Evolutionary conservation across 2,113 vertebrate species (phyloP).

Genomic region (Clarias gariepinus): DNA sequence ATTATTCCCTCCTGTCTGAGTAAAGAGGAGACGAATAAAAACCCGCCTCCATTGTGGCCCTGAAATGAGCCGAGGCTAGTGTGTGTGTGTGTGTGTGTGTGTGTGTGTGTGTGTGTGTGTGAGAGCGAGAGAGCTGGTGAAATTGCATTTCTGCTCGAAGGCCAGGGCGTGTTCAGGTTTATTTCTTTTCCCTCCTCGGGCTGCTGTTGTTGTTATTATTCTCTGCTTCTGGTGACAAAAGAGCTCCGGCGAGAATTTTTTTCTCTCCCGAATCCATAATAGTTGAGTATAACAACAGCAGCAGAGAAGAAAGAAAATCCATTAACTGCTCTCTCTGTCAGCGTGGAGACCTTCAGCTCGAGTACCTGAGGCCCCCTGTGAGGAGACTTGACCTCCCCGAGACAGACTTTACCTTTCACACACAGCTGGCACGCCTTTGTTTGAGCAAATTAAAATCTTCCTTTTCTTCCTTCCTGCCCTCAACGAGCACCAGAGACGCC

Average conservation of each 20-base stretch:
- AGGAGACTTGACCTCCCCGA: conserved; percentile 80
- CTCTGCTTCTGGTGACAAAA: conserved; percentile 62
- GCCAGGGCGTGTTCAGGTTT: conserved; percentile 63
- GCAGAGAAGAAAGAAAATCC: conserved; percentile 77
- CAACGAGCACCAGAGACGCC: conserved; percentile 66
- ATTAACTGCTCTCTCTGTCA: conserved; percentile 84
- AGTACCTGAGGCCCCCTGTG: conserved; percentile 77
- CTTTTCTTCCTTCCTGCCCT: conserved; percentile 45
- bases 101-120: no score
- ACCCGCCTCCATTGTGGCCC: conserved; percentile 62
- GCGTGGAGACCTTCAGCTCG: conserved; percentile 84
- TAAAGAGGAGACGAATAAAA: conserved; percentile 57
- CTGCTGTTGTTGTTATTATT: conserved; percentile 63
- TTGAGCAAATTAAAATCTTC: conserved; percentile 73
- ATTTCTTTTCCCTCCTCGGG: conserved; percentile 43
- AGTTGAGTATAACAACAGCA: conserved; percentile 76
- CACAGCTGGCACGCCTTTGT: conserved; percentile 77
- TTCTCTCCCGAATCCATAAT: conserved; percentile 69
- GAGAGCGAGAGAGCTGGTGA: conserved; percentile 67
- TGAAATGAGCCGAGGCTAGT: conserved; percentile 63
- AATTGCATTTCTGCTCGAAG: conserved; percentile 78
- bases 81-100: neutral
- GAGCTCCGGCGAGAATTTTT: conserved; percentile 69
- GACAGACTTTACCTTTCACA: conserved; percentile 67
- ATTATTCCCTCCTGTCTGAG: conserved; percentile 65